Conservation (phyloP, 2,888 invertebrate genomes). For the Camptogramma bilineatum region DNA sequence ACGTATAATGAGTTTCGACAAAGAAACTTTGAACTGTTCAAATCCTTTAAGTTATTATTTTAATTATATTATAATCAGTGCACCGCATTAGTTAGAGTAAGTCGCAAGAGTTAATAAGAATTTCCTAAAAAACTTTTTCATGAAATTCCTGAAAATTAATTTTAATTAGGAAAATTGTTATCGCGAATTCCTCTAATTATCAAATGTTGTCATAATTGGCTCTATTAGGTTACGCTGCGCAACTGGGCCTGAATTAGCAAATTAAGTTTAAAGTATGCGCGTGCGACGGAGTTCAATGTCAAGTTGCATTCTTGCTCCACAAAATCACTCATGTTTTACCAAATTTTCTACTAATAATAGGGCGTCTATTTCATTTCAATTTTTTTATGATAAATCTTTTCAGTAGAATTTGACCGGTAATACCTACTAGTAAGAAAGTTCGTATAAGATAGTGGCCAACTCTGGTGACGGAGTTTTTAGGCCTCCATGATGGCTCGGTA, state of each 20-base stretch:
- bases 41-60: background rate
- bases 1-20: background rate
- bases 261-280: constrained; percentile 23
- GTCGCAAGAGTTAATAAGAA: background rate
- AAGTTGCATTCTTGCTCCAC: constrained; percentile 26
- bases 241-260: constrained; percentile 27
- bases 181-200: constrained; percentile 21
- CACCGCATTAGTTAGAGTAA: background rate
- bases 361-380: no score
- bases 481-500: no score
- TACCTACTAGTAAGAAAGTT: no score
- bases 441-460: no score
- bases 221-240: constrained; percentile 15
- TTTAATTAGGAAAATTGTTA: constrained; percentile 16
- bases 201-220: constrained; percentile 31
- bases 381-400: no score
- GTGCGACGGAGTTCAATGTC: constrained; percentile 34
- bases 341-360: background rate
- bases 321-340: background rate
- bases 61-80: background rate
- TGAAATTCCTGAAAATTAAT: background rate
- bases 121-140: background rate
- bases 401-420: no score
- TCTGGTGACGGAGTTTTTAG: no score
- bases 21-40: background rate